Percentiles rank a stretch among this genome's conserved stretches.
Evolutionary conservation across 2,797 vertebrate genomes (phyloP).

Genomic region (Telmatherina bonti): DNA sequence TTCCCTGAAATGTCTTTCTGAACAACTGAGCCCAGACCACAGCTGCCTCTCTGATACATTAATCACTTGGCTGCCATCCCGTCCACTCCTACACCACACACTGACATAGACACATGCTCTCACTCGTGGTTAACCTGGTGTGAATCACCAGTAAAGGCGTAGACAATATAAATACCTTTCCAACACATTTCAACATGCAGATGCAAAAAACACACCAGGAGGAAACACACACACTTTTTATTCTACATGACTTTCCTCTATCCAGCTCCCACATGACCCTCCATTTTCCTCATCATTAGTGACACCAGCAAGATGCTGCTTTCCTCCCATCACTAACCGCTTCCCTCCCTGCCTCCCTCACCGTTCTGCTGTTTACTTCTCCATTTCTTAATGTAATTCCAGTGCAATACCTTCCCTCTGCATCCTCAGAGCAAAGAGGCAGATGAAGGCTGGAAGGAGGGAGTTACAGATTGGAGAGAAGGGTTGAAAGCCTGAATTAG

Average conservation of each 20-base stretch:
- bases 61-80: conserved; percentile 76
- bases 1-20: conserved; percentile 78
- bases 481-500: not conserved
- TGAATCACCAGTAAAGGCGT: conserved; percentile 46
- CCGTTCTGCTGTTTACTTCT: conserved; percentile 65
- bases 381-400: conserved; percentile 70
- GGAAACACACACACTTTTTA: conserved; percentile 42
- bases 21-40: conserved; percentile 72
- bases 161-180: conserved; percentile 51
- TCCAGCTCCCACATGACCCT: conserved; percentile 75
- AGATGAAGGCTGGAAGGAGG: not conserved
- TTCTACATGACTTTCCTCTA: conserved; percentile 49
- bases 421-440: conserved; percentile 30
- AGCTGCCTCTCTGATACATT: conserved; percentile 79
- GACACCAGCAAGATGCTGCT: conserved; percentile 51
- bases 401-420: conserved; percentile 34
- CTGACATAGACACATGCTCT: conserved; percentile 12
- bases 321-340: conserved; percentile 36
- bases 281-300: conserved; percentile 81
- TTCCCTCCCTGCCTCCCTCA: conserved; percentile 35
- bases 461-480: conserved; percentile 2
- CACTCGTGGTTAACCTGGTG: conserved; percentile 36
- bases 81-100: conserved; percentile 26
- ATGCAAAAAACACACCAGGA: conserved; percentile 31
- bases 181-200: conserved; percentile 31